phyloP scores from a whole-genome alignment of 2,888 invertebrate genomes.

The Macrosoma leucophasiata region DNA sequence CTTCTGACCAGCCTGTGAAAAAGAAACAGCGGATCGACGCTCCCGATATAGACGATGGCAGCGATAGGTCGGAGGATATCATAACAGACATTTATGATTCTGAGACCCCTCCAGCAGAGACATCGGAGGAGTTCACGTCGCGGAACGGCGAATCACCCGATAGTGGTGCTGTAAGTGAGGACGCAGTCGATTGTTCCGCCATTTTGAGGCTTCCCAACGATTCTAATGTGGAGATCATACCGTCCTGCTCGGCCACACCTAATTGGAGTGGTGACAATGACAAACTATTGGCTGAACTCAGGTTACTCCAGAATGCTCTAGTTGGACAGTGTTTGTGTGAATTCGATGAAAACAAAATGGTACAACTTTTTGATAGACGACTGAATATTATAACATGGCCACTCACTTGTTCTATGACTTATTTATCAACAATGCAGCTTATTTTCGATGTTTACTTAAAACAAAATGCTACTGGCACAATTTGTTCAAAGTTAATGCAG shows the following conservation, averaged over 20 bases:
- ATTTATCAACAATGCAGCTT: slow-evolving; percentile 88
- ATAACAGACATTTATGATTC: slow-evolving; percentile 61
- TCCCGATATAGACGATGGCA: slow-evolving; percentile 74
- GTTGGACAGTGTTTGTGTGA: slow-evolving; percentile 87
- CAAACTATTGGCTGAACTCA: slow-evolving; percentile 66
- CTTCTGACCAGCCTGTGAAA: slow-evolving; percentile 88
- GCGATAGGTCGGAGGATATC: slow-evolving; percentile 70
- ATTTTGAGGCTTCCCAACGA: slow-evolving; percentile 53
- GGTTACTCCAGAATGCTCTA: slow-evolving; percentile 79
- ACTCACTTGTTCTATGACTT: slow-evolving; percentile 78
- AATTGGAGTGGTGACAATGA: slow-evolving; percentile 58
- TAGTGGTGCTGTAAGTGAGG: slow-evolving; percentile 69
- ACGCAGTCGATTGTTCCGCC: slow-evolving; percentile 67
- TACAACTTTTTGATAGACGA: slow-evolving; percentile 82
- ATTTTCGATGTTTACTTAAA: slow-evolving; percentile 90
- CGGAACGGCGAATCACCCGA: slow-evolving; percentile 68
- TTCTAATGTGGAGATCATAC: slow-evolving; percentile 49
- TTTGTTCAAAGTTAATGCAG: slow-evolving; percentile 87
- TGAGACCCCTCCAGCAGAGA: slow-evolving; percentile 56
- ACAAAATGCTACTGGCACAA: slow-evolving; percentile 87
- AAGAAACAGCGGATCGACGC: slow-evolving; percentile 86
- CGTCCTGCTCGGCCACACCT: slow-evolving; percentile 54
- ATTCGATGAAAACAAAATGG: slow-evolving; percentile 80
- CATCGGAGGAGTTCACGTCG: slow-evolving; percentile 54
- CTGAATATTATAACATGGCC: slow-evolving; percentile 70